Evolutionary conservation across 2,888 invertebrate genomes (phyloP), one percentile per base, ranked within the genome.

Genomic region (Gortyna flavago): DNA sequence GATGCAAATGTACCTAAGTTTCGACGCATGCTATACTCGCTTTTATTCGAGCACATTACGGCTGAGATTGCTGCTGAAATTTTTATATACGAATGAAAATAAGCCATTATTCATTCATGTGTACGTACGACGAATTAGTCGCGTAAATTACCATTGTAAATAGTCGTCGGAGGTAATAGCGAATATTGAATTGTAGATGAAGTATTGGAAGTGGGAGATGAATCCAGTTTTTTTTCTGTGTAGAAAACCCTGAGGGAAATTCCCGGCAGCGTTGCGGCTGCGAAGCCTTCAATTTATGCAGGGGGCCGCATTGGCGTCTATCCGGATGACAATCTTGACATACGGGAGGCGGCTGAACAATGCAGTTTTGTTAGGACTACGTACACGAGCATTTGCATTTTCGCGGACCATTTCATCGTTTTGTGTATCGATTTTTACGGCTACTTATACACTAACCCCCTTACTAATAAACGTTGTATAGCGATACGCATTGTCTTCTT

Each of bases 211-310:
- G 92, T 89, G 90, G 88, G 89, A 90, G 92, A 93, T 92, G 92
- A 93, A 93, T 91, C 88, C 90, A 88, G 91, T 88, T 85, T 95
- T 92, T 82, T 95, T 95, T 92, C 89, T 57, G 88, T 91, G 92
- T 90, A 92, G 91, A 93, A 93, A 95, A 91, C 90, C 95, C 96
- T 94, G 89, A 93, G 95, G 95, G 95, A 95, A 96, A 95, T 95
- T 93, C 91, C 93, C 92, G 89, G 89, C 93, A 91, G 90, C 93
- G 91, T 91, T 93, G 94, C 91, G 92, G 91, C 89, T 92, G 92
- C 92, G 93, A 94, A 95, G 94, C 93, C 94, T 93, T 94, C 95
- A 95, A 95, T 96, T 96, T 96, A 95, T 95, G 94, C 95, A 93
- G 89, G 89, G 83, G 90, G 90, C 92, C 90, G 94, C 92, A 94